phyloP scores from a whole-genome alignment of 2,797 vertebrate species.

The Danio jaintianensis region DNA sequence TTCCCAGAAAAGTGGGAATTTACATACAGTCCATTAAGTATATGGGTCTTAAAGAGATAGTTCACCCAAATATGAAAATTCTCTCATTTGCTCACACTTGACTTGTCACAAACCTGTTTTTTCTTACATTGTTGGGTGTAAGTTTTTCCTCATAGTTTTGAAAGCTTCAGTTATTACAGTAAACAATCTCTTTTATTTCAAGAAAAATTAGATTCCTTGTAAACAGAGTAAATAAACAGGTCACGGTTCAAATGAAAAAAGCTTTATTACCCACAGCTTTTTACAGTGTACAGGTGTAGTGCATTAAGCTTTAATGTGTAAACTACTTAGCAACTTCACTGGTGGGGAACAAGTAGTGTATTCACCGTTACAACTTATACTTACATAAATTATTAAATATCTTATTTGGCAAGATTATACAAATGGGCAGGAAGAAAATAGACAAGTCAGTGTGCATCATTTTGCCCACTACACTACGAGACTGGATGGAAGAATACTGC shows the following conservation, averaged over 20 bases:
- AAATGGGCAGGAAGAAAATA: constrained; percentile 78
- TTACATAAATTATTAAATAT: constrained; percentile 82
- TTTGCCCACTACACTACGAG: constrained; percentile 64
- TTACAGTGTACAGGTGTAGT: constrained; percentile 82
- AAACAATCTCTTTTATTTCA: background rate
- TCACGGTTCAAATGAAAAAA: constrained; percentile 73
- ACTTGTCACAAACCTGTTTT: no score
- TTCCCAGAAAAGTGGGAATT: no score
- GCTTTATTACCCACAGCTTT: constrained; percentile 89
- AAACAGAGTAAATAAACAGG: constrained; percentile 19
- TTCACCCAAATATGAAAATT: no score
- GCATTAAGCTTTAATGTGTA: constrained; percentile 80
- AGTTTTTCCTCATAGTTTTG: no score
- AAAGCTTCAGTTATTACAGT: no score
- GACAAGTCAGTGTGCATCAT: constrained; percentile 66
- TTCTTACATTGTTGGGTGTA: no score
- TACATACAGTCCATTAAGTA: no score
- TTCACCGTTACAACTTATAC: constrained; percentile 74
- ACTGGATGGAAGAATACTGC: constrained; percentile 75
- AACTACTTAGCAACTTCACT: constrained; percentile 82
- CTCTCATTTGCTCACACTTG: no score
- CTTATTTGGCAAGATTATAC: constrained; percentile 85
- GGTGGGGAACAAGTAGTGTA: constrained; percentile 67
- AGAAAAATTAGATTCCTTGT: background rate
- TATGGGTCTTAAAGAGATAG: no score